phyloP scores from a whole-genome alignment of 2,113 vertebrate species.

The Dicerorhinus sumatrensis region DNA sequence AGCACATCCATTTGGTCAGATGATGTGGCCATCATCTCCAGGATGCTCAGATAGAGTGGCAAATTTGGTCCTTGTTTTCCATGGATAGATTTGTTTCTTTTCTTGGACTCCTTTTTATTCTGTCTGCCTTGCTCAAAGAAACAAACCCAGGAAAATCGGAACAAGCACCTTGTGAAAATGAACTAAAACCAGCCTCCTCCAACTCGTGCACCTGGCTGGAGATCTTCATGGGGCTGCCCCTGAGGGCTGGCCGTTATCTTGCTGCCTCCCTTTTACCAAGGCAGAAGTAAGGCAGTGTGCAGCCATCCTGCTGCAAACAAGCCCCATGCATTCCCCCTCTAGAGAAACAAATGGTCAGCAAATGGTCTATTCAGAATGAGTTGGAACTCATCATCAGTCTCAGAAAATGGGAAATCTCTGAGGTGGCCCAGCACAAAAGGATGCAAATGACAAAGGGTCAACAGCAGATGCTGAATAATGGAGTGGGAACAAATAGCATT shows the following conservation, averaged over 20 bases:
- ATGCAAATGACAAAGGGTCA: slow-evolving; percentile 57
- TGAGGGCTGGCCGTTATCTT: not conserved
- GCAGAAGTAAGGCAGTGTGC: not conserved
- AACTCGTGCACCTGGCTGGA: not conserved
- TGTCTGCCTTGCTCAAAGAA: not conserved
- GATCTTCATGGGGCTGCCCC: not conserved
- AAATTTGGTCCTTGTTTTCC: not conserved
- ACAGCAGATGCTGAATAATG: slow-evolving; percentile 64
- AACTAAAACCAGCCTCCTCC: not conserved
- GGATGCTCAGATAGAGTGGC: not conserved
- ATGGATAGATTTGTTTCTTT: not conserved
- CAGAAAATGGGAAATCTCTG: slow-evolving; percentile 52
- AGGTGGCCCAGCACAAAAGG: slow-evolving; percentile 65
- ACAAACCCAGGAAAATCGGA: not conserved
- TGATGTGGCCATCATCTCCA: not conserved
- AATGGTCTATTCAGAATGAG: slow-evolving; percentile 56
- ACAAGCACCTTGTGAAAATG: not conserved
- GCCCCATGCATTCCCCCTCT: not conserved
- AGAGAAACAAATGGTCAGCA: slow-evolving; percentile 58
- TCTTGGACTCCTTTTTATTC: not conserved
- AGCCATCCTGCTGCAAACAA: slow-evolving; percentile 16
- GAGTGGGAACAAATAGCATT: slow-evolving; percentile 42
- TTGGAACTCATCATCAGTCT: slow-evolving; percentile 35
- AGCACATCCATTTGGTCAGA: not conserved
- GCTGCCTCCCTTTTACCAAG: rapidly evolving